Evolutionary conservation across 2,113 vertebrate genomes (phyloP).

Genomic region (Bombycilla garrulus): DNA sequence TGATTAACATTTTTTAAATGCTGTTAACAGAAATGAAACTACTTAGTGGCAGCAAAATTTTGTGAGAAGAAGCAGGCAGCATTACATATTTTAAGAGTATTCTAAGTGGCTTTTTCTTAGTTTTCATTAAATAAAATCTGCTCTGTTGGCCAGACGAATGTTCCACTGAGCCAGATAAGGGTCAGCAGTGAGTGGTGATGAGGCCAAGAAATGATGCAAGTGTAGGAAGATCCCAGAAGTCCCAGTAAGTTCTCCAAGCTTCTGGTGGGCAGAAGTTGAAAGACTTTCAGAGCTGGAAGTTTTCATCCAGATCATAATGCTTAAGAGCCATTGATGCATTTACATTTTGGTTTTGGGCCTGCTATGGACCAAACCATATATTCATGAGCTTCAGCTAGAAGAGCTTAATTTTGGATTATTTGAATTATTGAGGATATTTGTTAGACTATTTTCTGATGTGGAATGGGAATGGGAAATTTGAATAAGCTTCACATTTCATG

Average conservation of each 20-base stretch:
- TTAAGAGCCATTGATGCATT: not conserved
- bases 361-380: not conserved
- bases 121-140: not conserved
- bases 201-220: not conserved
- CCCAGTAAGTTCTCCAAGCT: not conserved
- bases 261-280: not conserved
- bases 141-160: not conserved
- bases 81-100: slow-evolving; percentile 51
- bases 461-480: not conserved
- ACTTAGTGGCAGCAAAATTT: slow-evolving; percentile 57
- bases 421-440: not conserved
- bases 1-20: slow-evolving; percentile 31
- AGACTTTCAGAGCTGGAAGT: not conserved
- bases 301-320: not conserved
- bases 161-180: not conserved
- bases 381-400: not conserved
- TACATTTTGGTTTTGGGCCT: not conserved
- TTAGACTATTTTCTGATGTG: not conserved
- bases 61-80: slow-evolving; percentile 42
- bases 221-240: not conserved
- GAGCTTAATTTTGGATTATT: not conserved
- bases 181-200: not conserved
- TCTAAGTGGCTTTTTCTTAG: not conserved
- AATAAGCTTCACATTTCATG: not conserved
- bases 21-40: slow-evolving; percentile 51